Conservation (phyloP, 2,888 invertebrate species). For the Chymomyza caudatula region DNA sequence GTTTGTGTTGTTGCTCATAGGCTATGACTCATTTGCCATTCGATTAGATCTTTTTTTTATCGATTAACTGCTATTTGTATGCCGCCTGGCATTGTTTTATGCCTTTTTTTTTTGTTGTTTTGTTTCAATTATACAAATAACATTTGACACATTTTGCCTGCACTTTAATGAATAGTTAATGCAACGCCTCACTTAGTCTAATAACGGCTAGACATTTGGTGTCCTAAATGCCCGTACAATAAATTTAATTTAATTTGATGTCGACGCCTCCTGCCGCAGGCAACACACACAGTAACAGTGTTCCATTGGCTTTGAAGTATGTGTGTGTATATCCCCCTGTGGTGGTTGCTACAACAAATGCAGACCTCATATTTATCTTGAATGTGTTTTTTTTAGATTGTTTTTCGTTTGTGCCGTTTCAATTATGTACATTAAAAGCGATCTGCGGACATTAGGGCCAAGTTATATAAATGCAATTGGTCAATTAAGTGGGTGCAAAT, state of each 20-base stretch:
- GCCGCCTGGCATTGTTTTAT: conserved; percentile 25
- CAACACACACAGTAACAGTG: conserved; percentile 2
- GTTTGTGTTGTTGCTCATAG: not conserved
- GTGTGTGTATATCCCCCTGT: not conserved
- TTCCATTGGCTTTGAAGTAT: not conserved
- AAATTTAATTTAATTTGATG: conserved; percentile 56
- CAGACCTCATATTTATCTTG: not conserved
- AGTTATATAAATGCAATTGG: not conserved
- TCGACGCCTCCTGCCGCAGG: not conserved
- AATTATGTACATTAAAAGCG: conserved; percentile 40
- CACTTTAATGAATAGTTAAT: conserved; percentile 63
- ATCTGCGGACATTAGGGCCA: conserved; percentile 12
- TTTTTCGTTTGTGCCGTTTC: conserved; percentile 29
- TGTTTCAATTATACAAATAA: conserved; percentile 21
- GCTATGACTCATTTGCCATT: conserved; percentile 2
- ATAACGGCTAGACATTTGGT: not conserved
- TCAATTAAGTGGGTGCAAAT: not conserved
- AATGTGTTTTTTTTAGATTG: not conserved
- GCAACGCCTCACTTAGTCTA: conserved; percentile 24
- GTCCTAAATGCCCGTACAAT: conserved; percentile 34
- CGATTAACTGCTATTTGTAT: conserved; percentile 42
- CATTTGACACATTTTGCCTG: conserved; percentile 51
- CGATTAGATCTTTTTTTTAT: conserved; percentile 22
- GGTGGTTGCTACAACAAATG: not conserved
- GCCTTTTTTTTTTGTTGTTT: not conserved